phyloP scores from a whole-genome alignment of 2,888 invertebrate genomes.

The Torymus aiolomorphi region DNA sequence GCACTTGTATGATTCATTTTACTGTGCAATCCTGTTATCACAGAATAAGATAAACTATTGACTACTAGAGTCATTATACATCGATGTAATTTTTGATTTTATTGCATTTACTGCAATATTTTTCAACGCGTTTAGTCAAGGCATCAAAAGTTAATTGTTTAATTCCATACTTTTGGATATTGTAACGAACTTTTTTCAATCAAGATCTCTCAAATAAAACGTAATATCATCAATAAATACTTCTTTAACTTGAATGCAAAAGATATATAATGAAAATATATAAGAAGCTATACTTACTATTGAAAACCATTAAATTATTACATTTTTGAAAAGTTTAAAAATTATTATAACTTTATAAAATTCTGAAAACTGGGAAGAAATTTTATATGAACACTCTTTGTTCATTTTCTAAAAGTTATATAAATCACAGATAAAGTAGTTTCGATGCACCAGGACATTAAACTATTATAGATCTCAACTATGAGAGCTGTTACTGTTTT shows the following conservation, averaged over 20 bases:
- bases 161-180: neutral
- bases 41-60: conserved; percentile 50
- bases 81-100: conserved; percentile 48
- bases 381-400: conserved; percentile 43
- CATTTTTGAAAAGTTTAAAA: conserved; percentile 35
- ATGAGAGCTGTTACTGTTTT: conserved; percentile 45
- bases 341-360: conserved; percentile 39
- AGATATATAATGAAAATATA: conserved; percentile 19
- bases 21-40: conserved; percentile 54
- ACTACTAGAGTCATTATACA: conserved; percentile 38
- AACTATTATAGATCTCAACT: conserved; percentile 41
- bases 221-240: too few relatives aligned
- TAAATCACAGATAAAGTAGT: conserved; percentile 68
- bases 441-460: conserved; percentile 57
- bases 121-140: conserved; percentile 22
- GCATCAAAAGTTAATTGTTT: conserved; percentile 20
- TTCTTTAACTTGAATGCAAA: conserved; percentile 25
- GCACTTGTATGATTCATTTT: conserved; percentile 33
- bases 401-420: conserved; percentile 48
- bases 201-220: too few relatives aligned
- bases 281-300: conserved; percentile 32
- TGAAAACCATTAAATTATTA: conserved; percentile 31
- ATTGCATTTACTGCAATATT: conserved; percentile 38
- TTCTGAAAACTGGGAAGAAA: conserved; percentile 42
- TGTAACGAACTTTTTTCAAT: too few relatives aligned